Evolutionary conservation across 2,888 invertebrate species (phyloP).

Genomic region (Pilophorus perplexus): DNA sequence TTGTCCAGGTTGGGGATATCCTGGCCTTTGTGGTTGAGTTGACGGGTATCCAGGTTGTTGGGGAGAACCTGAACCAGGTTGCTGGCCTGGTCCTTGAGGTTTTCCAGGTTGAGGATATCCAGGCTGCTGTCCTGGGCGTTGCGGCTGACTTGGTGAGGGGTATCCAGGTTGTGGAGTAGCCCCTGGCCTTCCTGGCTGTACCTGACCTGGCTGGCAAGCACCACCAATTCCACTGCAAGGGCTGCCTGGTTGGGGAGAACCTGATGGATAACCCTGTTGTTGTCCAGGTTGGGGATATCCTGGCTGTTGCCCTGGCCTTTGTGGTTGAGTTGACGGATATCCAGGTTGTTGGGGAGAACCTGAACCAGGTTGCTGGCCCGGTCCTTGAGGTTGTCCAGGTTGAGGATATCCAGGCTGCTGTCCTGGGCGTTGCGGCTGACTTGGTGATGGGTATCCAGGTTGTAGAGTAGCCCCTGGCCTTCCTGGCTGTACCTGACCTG

Average conservation of each 20-base stretch:
- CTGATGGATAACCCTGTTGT: too few species aligned
- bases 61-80: constrained; percentile 46
- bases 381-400: constrained; percentile 41
- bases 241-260: constrained; percentile 45
- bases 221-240: constrained; percentile 42
- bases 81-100: constrained; percentile 45
- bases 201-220: constrained; percentile 46
- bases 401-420: constrained; percentile 16
- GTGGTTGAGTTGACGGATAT: constrained; percentile 51
- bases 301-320: constrained; percentile 48
- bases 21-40: constrained; percentile 39
- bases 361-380: constrained; percentile 48
- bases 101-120: constrained; percentile 47
- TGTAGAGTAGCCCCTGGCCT: constrained; percentile 43
- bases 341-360: constrained; percentile 51
- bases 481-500: too few species aligned
- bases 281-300: constrained; percentile 45
- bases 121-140: constrained; percentile 44
- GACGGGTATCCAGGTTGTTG: constrained; percentile 35
- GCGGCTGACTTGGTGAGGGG: constrained; percentile 45
- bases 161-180: constrained; percentile 17
- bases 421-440: constrained; percentile 46
- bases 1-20: constrained; percentile 48
- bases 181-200: constrained; percentile 41
- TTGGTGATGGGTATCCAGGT: constrained; percentile 45